phyloP scores from a whole-genome alignment of 2,113 vertebrate species.

The Gallinago media region DNA sequence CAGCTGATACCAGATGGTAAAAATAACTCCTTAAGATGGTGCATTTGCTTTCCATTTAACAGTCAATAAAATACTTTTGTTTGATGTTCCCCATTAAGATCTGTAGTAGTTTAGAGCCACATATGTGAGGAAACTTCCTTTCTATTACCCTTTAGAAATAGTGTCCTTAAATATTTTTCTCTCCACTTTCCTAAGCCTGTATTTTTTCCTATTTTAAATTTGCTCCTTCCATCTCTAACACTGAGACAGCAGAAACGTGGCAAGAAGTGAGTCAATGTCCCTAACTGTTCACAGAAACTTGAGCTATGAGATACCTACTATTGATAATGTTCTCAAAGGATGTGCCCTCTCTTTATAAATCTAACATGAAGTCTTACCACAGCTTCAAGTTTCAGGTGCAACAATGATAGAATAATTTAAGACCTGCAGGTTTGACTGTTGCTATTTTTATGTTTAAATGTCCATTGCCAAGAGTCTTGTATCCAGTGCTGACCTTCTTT shows the following conservation, averaged over 20 bases:
- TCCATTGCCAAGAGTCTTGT: not conserved
- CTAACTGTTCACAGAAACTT: not conserved
- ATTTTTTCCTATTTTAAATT: not conserved
- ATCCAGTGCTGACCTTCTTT: not conserved
- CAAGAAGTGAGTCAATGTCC: not conserved
- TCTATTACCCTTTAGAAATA: not conserved
- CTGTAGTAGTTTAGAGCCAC: not conserved
- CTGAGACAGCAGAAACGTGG: not conserved
- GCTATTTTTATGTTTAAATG: not conserved
- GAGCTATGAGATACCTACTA: not conserved
- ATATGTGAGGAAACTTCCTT: not conserved
- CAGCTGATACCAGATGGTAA: conserved; percentile 34
- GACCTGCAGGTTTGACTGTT: not conserved
- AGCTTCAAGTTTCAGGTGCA: not conserved
- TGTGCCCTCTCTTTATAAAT: not conserved
- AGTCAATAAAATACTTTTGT: conserved; percentile 51
- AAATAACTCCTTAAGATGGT: conserved; percentile 25
- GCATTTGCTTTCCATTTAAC: conserved; percentile 69
- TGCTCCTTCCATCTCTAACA: not conserved
- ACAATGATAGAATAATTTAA: not conserved
- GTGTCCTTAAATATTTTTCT: not conserved
- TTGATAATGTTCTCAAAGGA: not conserved
- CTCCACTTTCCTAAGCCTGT: not conserved
- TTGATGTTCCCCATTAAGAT: conserved; percentile 47
- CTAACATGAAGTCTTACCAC: not conserved